These are phyloP conservation scores for Nomada fabriciana DNA, from an alignment of 2,888 invertebrate genomes.

Conservation along the genomic window DNA sequence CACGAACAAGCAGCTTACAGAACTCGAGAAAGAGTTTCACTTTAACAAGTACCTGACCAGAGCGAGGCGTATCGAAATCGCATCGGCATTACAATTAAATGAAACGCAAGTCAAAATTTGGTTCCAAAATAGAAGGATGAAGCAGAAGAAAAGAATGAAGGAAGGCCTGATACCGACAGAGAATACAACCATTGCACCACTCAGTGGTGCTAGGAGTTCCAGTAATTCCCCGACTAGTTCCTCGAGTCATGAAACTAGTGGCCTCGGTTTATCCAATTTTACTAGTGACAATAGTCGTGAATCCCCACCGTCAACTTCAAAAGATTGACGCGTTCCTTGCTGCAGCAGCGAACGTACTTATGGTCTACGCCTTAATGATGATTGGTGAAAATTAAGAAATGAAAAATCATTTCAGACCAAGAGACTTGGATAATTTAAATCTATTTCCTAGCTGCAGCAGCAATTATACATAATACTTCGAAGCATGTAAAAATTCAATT, in stretches of 20 bases:
- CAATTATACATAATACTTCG: not conserved
- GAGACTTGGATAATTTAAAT: not conserved
- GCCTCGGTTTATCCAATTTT: slow-evolving; percentile 78
- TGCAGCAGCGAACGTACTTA: slow-evolving; percentile 62
- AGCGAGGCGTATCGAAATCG: slow-evolving; percentile 98
- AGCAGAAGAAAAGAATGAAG: slow-evolving; percentile 98
- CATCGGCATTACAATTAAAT: slow-evolving; percentile 97
- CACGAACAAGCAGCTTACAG: slow-evolving; percentile 99
- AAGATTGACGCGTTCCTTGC: slow-evolving; percentile 78
- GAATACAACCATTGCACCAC: slow-evolving; percentile 83
- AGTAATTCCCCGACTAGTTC: slow-evolving; percentile 83
- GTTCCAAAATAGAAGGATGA: slow-evolving; percentile 99
- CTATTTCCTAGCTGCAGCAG: slow-evolving; percentile 48
- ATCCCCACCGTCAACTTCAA: slow-evolving; percentile 84
- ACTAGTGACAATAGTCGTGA: slow-evolving; percentile 91
- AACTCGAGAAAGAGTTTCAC: slow-evolving; percentile 99
- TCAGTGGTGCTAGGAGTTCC: slow-evolving; percentile 79
- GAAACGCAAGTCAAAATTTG: slow-evolving; percentile 99
- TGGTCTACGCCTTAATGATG: slow-evolving; percentile 53
- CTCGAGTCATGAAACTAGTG: slow-evolving; percentile 76
- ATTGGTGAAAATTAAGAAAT: slow-evolving; percentile 49
- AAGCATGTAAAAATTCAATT: slow-evolving; percentile 18
- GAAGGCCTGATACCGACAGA: slow-evolving; percentile 92
- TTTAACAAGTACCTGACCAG: slow-evolving; percentile 99
- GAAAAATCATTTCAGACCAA: slow-evolving; percentile 6